Percentiles rank a stretch among this genome's conserved stretches.
phyloP scores from a whole-genome alignment of 2,113 vertebrate species.

The Sminthopsis crassicaudata region DNA sequence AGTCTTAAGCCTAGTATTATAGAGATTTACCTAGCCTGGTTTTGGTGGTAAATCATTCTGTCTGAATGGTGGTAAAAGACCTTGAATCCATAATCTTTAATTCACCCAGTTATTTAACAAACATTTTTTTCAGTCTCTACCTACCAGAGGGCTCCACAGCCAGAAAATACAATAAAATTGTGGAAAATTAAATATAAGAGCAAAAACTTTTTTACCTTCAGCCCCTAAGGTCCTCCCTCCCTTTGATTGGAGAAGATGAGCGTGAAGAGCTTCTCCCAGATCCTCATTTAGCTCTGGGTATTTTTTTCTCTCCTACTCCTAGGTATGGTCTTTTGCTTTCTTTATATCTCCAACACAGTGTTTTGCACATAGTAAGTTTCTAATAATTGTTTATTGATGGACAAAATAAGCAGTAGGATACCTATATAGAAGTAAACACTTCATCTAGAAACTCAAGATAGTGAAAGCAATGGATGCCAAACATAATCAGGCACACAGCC shows the following conservation, averaged over 20 bases:
- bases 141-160: not conserved
- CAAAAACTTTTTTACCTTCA: not conserved
- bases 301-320: not conserved
- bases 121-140: not conserved
- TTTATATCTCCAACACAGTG: not conserved
- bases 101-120: not conserved
- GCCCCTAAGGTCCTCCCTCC: not conserved
- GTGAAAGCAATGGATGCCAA: not conserved
- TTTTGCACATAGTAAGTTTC: not conserved
- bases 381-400: not conserved
- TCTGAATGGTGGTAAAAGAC: not conserved
- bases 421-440: not conserved
- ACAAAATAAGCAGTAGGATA: not conserved
- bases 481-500: not conserved
- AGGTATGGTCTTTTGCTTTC: not conserved
- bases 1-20: not conserved
- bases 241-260: not conserved
- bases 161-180: not conserved
- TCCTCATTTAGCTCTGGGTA: not conserved
- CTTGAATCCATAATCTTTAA: not conserved
- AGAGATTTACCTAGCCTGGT: not conserved
- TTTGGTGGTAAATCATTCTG: not conserved
- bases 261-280: not conserved
- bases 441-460: not conserved
- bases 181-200: not conserved